These are phyloP conservation scores for Pseudochirops cupreus DNA, from an alignment of 2,797 vertebrate species.

Conservation along the genomic window DNA sequence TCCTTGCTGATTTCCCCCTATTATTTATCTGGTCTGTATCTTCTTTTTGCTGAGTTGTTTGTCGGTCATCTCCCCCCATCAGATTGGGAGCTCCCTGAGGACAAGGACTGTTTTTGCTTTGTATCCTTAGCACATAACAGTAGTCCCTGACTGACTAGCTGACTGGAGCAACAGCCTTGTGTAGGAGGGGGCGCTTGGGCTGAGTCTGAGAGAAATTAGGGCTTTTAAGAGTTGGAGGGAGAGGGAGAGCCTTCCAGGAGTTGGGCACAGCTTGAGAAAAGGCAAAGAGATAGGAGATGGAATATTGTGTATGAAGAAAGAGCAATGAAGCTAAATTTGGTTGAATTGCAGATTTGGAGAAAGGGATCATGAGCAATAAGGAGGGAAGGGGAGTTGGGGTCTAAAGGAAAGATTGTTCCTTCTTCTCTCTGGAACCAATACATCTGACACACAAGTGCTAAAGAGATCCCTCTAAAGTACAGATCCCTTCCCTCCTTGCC, in stretches of 20 bases:
- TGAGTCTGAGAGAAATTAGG: neutral
- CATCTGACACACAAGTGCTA: too few species aligned
- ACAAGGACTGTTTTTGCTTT: neutral
- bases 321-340: neutral
- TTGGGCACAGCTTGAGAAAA: neutral
- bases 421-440: too few species aligned
- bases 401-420: too few species aligned
- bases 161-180: neutral
- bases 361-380: neutral
- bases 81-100: neutral
- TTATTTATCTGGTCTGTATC: neutral
- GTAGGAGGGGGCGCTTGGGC: neutral
- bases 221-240: neutral
- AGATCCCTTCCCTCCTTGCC: too few species aligned
- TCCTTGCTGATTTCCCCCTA: neutral
- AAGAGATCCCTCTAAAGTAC: too few species aligned
- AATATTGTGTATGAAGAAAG: neutral
- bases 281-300: neutral
- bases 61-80: neutral
- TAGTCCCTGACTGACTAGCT: neutral
- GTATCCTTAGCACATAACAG: neutral
- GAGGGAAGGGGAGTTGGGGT: neutral
- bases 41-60: neutral
- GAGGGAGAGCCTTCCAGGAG: too few species aligned
- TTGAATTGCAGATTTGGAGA: neutral